Evolutionary conservation across 35 echinoderm and acorn worm genomes (phyloP).

Genomic region (Nesometra sesokonis): DNA sequence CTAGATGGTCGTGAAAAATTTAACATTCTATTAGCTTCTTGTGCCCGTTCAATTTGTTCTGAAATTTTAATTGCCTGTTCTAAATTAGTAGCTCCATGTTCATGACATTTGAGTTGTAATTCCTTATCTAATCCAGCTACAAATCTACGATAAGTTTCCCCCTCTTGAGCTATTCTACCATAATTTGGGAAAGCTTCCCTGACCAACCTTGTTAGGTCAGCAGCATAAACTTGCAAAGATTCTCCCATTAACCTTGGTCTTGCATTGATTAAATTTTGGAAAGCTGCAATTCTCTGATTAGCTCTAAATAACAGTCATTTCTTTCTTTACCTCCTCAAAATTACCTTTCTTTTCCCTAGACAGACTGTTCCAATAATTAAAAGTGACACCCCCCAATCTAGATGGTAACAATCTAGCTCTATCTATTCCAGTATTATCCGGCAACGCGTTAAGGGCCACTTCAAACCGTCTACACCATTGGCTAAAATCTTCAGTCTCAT

Average conservation of each 20-base stretch:
- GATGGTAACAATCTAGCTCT: constrained; percentile 20
- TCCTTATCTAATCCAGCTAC: too few relatives aligned
- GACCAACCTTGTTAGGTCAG: constrained; percentile 10
- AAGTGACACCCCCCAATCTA: constrained; percentile 1
- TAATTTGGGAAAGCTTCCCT: too few relatives aligned
- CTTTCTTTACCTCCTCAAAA: neutral
- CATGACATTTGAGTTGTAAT: too few relatives aligned
- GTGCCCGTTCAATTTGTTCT: too few relatives aligned
- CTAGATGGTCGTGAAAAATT: too few relatives aligned
- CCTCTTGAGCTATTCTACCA: too few relatives aligned
- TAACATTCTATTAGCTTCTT: too few relatives aligned
- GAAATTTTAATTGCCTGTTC: too few relatives aligned
- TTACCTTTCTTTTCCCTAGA: neutral
- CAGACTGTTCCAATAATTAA: constrained; percentile 27
- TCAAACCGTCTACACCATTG: constrained; percentile 3
- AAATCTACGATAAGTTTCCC: too few relatives aligned
- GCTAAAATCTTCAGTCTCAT: neutral
- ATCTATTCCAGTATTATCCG: neutral
- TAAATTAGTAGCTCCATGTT: too few relatives aligned
- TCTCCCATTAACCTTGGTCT: neutral
- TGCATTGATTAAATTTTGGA: constrained; percentile 17
- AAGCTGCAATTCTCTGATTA: neutral
- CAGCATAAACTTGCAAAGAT: constrained; percentile 20
- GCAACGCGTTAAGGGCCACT: neutral
- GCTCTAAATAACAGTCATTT: neutral